Evolutionary conservation across 2,888 invertebrate genomes (phyloP).

Genomic region (Sylvicola cinctus): DNA sequence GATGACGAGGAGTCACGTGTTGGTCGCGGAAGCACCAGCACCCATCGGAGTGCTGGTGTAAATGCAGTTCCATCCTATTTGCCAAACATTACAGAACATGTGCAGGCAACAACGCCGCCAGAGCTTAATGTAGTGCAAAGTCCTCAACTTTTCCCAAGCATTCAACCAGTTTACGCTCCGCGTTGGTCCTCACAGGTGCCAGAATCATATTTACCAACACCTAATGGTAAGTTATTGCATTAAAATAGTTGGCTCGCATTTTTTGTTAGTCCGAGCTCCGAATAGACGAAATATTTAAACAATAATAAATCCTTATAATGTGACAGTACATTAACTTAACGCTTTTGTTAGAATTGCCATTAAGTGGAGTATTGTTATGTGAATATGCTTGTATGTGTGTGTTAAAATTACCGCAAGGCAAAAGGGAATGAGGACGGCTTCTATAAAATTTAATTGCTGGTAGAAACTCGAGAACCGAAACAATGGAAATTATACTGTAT

Average conservation of each 20-base stretch:
- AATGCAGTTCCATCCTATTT: slow-evolving; percentile 30
- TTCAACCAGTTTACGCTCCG: slow-evolving; percentile 40
- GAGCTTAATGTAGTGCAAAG: slow-evolving; percentile 41
- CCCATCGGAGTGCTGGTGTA: slow-evolving; percentile 25
- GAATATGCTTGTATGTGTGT: no score
- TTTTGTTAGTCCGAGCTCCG: no score
- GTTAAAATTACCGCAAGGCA: no score
- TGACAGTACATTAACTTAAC: no score
- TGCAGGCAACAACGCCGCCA: slow-evolving; percentile 38
- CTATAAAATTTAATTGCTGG: no score
- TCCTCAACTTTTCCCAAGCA: slow-evolving; percentile 45
- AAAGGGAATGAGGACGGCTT: no score
- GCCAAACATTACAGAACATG: slow-evolving; percentile 38
- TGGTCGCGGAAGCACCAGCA: slow-evolving; percentile 17
- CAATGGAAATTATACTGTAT: no score
- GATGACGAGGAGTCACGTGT: slow-evolving; percentile 56
- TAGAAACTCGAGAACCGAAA: no score
- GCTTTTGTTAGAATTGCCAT: no score
- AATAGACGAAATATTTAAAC: no score
- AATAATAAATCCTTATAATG: slow-evolving; percentile 1
- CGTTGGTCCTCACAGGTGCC: slow-evolving; percentile 48
- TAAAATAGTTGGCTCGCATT: no score
- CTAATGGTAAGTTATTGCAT: slow-evolving; percentile 25
- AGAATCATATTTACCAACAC: slow-evolving; percentile 36
- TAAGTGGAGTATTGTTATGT: no score